Conservation (phyloP, 2,113 vertebrate genomes). For the Anser brachyrhynchus region DNA sequence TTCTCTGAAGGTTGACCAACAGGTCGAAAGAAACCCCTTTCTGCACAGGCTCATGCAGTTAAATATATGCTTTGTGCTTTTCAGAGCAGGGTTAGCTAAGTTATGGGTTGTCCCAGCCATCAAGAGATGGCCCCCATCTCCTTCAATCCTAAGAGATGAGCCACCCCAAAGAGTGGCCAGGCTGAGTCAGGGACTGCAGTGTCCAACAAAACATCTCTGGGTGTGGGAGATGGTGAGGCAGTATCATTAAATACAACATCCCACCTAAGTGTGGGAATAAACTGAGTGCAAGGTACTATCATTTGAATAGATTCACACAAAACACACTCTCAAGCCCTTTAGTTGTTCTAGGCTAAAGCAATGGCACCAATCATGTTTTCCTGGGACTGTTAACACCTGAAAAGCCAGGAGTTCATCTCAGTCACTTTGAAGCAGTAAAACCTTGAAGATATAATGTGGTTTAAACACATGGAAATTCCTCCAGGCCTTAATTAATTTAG, state of each 20-base stretch:
- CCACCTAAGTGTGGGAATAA: not conserved
- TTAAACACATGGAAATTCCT: conserved; percentile 78
- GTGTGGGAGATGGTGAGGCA: not conserved
- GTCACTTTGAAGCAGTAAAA: conserved; percentile 72
- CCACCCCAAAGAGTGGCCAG: not conserved
- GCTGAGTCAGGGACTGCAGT: not conserved
- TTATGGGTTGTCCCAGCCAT: not conserved
- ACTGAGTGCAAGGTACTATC: not conserved
- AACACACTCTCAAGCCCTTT: not conserved
- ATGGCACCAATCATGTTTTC: conserved; percentile 57
- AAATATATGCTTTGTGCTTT: not conserved
- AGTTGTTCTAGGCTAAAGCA: conserved; percentile 41
- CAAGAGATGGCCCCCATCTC: not conserved
- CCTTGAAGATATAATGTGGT: conserved; percentile 75
- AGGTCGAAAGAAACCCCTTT: not conserved
- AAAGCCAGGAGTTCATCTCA: conserved; percentile 59
- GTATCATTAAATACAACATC: not conserved
- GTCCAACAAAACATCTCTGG: not conserved
- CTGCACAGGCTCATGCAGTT: not conserved
- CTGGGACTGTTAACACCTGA: conserved; percentile 56
- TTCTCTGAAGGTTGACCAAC: not conserved
- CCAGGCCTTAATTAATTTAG: conserved; percentile 79
- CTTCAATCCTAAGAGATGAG: not conserved
- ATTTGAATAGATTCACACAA: not conserved
- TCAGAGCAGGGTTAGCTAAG: not conserved